Evolutionary conservation across 2,888 invertebrate genomes (phyloP), one percentile per base, ranked within the genome.

Genomic region (Pegoplata infirma): DNA sequence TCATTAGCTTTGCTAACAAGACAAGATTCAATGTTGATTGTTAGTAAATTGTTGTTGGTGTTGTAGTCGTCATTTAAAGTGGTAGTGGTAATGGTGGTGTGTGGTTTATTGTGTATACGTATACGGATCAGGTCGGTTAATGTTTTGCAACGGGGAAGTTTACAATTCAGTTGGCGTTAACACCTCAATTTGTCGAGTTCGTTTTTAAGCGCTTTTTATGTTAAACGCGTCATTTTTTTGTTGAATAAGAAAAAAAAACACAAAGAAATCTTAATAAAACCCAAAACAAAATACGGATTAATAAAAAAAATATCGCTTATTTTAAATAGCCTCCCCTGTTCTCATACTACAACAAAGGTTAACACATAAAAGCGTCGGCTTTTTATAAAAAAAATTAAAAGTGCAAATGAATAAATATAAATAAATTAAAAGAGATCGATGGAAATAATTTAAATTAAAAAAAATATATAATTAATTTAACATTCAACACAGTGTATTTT

Each of bases 111-210:
- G 14, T 58, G 49, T 63, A 53, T 58, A 32, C 21, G 47, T 61
- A 64, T 56, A 58, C 14, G n/a, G n/a, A 40, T 40, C 36, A 23
- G 75, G 49, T 58, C 63, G 73, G 69, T 67, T 67, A 61, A 46
- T 75, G 61, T 75, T 79, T 74, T 79, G 74, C 74, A 75, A 82
- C 83, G 81, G 83, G 82, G 84, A 86, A 83, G 80, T 80, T 83
- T 82, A 55, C 36, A 74, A 76, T 81, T 83, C 84, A 85, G 86
- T 85, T 85, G 81, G 82, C 85, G 84, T 84, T 84, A 83, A 84
- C 85, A 86, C 84, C 84, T 85, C 86, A 83, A 85, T 85, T 86
- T 85, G 85, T 82, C 82, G 84, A 86, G 86, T 85, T 85, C 83
- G 84, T 78, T 51, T n/a, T 73, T 80, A 80, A 80, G 78, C 82